These are phyloP conservation scores for Oeneis ivallda DNA, from an alignment of 2,888 invertebrate species.

Conservation along the genomic window DNA sequence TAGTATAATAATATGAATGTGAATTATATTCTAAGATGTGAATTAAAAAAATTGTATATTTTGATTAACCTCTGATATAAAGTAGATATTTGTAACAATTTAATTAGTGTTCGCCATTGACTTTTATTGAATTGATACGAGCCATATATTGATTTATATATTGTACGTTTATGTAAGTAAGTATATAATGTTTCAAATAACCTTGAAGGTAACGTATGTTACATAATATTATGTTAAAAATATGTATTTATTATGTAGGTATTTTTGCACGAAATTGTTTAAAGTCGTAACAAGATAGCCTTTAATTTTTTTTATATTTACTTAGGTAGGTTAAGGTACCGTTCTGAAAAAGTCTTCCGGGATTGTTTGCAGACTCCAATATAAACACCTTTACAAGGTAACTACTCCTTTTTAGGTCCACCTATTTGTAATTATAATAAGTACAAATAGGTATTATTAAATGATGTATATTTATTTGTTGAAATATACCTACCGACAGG, in stretches of 20 bases:
- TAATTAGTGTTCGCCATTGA: not conserved
- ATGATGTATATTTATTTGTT: too few species aligned
- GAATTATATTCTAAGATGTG: too few species aligned
- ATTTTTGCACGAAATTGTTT: constrained; percentile 6
- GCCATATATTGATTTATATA: not conserved
- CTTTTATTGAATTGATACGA: not conserved
- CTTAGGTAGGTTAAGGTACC: not conserved
- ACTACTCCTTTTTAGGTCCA: not conserved
- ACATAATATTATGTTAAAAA: not conserved
- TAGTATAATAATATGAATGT: too few species aligned
- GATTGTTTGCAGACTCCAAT: not conserved
- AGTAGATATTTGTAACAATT: too few species aligned
- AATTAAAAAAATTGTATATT: too few species aligned
- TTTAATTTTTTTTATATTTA: not conserved
- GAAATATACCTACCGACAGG: too few species aligned
- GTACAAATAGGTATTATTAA: too few species aligned
- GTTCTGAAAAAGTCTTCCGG: constrained; percentile 12
- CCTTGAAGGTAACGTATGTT: constrained; percentile 8
- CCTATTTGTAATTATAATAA: too few species aligned
- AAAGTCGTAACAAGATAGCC: not conserved
- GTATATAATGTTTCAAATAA: not conserved
- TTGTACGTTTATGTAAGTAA: not conserved
- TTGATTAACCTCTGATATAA: too few species aligned
- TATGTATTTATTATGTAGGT: not conserved
- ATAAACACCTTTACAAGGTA: not conserved